Evolutionary conservation across 2,888 invertebrate species (phyloP).

Genomic region (Nomada goodeniana): DNA sequence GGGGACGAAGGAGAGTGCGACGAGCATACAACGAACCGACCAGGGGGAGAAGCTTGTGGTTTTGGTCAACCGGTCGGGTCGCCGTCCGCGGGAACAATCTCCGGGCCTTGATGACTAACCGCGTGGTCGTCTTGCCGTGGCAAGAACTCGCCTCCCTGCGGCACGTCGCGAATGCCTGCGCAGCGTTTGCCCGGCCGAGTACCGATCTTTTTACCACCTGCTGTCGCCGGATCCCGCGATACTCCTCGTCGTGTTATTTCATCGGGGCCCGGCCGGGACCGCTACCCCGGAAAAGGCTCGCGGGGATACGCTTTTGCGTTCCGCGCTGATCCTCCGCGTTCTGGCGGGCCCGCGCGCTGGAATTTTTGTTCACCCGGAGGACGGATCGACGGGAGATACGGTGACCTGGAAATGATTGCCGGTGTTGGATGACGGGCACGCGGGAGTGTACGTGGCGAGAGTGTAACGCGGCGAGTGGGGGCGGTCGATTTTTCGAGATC

Average conservation of each 20-base stretch:
- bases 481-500: too few species aligned
- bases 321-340: neutral
- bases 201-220: constrained; percentile 78
- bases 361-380: neutral
- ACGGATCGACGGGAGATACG: neutral
- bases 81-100: constrained; percentile 75
- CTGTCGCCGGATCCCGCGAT: constrained; percentile 68
- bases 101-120: constrained; percentile 79
- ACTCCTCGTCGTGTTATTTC: constrained; percentile 56
- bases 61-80: constrained; percentile 77
- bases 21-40: constrained; percentile 15
- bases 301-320: constrained; percentile 24
- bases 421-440: too few species aligned
- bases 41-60: constrained; percentile 71
- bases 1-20: constrained; percentile 43
- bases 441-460: too few species aligned
- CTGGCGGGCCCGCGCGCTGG: too few species aligned
- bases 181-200: constrained; percentile 70
- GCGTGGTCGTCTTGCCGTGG: constrained; percentile 76
- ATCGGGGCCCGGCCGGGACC: constrained; percentile 34
- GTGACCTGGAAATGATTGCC: too few species aligned
- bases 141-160: constrained; percentile 77
- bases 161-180: constrained; percentile 77
- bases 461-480: too few species aligned
- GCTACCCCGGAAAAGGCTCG: constrained; percentile 52